Evolutionary conservation across 1,140 invertebrate species (phyloP).

Genomic region (Paraescarpia echinospica): DNA sequence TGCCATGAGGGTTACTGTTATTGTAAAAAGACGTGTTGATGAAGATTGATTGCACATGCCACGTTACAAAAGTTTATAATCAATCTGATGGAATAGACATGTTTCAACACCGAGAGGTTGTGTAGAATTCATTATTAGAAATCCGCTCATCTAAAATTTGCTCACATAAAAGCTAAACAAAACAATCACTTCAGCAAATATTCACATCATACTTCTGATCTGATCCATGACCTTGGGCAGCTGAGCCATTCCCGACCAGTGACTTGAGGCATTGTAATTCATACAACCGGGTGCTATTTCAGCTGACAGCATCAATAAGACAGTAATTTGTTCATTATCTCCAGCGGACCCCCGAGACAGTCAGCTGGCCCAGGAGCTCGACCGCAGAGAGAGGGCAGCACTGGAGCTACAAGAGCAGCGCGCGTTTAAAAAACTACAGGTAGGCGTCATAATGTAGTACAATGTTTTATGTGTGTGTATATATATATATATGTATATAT

Average conservation of each 20-base stretch:
- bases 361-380: constrained; percentile 66
- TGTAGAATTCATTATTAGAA: too few species aligned
- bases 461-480: too few species aligned
- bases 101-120: too few species aligned
- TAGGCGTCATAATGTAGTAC: constrained; percentile 48
- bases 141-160: too few species aligned
- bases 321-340: constrained; percentile 51
- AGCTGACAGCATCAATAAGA: constrained; percentile 37
- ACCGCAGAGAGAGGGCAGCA: constrained; percentile 70
- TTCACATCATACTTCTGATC: background rate
- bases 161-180: too few species aligned
- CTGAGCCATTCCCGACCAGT: background rate
- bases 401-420: constrained; percentile 73
- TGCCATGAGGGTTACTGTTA: too few species aligned
- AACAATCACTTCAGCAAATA: background rate
- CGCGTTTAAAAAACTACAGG: constrained; percentile 78
- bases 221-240: background rate
- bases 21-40: too few species aligned
- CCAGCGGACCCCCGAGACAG: constrained; percentile 59
- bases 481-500: too few species aligned
- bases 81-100: too few species aligned
- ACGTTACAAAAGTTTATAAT: too few species aligned
- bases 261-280: background rate
- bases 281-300: background rate
- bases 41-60: too few species aligned